These are phyloP conservation scores for Dendrocopos noguchii DNA, from an alignment of 2,113 vertebrate genomes.

Conservation along the genomic window DNA sequence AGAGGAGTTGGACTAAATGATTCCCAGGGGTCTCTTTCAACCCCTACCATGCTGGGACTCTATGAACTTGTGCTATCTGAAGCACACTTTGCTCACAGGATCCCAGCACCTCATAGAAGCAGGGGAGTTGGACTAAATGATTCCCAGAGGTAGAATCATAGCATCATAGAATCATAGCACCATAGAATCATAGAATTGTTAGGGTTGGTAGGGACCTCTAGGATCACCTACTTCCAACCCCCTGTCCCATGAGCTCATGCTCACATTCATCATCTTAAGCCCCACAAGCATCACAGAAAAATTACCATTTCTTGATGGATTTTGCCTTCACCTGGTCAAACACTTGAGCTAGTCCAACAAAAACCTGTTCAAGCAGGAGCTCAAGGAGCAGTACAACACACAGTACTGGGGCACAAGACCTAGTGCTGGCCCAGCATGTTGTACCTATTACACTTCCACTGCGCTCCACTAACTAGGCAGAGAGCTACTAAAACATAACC, in stretches of 20 bases:
- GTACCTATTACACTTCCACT: not conserved
- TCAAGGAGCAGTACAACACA: not conserved
- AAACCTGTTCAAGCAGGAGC: not conserved
- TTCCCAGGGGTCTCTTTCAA: no score
- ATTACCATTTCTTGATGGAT: not conserved
- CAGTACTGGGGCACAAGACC: not conserved
- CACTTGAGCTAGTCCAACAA: not conserved
- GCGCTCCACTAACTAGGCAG: conserved; percentile 12
- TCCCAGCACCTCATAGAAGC: not conserved
- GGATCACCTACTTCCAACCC: not conserved
- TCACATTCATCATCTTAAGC: not conserved
- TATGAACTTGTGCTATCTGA: not conserved
- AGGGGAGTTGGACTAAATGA: not conserved
- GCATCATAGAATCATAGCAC: no score
- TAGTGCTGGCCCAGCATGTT: not conserved
- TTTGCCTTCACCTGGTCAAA: conserved; percentile 7
- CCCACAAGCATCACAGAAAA: not conserved
- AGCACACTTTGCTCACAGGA: not conserved
- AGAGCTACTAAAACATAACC: conserved; percentile 43
- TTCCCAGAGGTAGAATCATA: no score
- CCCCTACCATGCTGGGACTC: no score
- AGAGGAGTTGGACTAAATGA: no score
- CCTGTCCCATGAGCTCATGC: not conserved
- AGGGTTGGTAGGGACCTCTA: no score
- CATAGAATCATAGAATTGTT: no score